phyloP scores from a whole-genome alignment of 2,113 vertebrate genomes.

The Rhagologus leucostigma region DNA sequence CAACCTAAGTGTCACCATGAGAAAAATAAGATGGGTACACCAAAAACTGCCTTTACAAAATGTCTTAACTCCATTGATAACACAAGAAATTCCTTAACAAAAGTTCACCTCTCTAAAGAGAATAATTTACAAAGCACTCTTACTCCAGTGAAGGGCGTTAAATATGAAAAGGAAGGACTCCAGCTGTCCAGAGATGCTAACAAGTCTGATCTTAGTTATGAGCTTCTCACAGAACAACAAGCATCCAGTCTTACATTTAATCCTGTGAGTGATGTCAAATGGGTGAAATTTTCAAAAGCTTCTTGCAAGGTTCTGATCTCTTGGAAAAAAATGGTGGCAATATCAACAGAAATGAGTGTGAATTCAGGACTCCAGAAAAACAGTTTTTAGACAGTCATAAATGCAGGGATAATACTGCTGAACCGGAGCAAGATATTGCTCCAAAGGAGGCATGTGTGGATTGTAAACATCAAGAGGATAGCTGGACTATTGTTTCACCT shows the following conservation, averaged over 20 bases:
- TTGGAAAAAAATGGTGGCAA: constrained; percentile 73
- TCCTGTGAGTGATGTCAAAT: constrained; percentile 93
- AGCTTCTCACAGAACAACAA: constrained; percentile 92
- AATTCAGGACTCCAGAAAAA: constrained; percentile 85
- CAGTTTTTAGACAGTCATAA: constrained; percentile 68
- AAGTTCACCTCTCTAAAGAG: constrained; percentile 34
- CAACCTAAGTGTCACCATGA: constrained; percentile 20
- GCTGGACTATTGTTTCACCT: constrained; percentile 85
- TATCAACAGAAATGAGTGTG: constrained; percentile 77
- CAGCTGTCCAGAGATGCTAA: constrained; percentile 64
- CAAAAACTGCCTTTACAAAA: constrained; percentile 47
- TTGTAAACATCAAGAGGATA: constrained; percentile 70
- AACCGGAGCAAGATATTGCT: constrained; percentile 56
- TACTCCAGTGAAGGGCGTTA: constrained; percentile 12
- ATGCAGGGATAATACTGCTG: constrained; percentile 31
- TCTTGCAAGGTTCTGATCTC: constrained; percentile 90
- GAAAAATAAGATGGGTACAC: constrained; percentile 23
- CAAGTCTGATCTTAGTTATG: constrained; percentile 81
- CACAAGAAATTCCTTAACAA: constrained; percentile 47
- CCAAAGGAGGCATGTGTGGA: constrained; percentile 72
- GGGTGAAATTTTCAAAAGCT: constrained; percentile 96
- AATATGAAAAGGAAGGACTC: constrained; percentile 37
- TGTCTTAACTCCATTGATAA: constrained; percentile 59
- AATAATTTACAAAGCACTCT: not conserved
- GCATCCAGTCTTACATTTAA: constrained; percentile 92